phyloP scores from a whole-genome alignment of 2,888 invertebrate species.

The Lysandra coridon region DNA sequence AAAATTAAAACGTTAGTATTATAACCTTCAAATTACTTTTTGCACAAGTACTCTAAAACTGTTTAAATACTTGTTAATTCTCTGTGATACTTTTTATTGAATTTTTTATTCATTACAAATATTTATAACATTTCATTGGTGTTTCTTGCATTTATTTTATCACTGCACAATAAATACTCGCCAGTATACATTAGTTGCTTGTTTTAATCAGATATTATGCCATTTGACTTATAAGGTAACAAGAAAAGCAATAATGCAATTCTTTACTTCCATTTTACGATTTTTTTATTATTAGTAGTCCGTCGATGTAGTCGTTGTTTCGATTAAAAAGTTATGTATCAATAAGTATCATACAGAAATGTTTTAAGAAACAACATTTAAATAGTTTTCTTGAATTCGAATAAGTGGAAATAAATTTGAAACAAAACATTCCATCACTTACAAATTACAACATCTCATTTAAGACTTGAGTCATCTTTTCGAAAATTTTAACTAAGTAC shows the following conservation, averaged over 20 bases:
- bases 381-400: too few species aligned
- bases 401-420: neutral
- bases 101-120: slow-evolving; percentile 15
- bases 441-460: neutral
- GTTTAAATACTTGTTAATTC: slow-evolving; percentile 19
- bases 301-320: neutral
- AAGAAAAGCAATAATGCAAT: neutral
- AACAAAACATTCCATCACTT: neutral
- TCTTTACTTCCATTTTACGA: neutral
- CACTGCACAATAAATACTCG: neutral
- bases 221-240: neutral
- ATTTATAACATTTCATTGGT: slow-evolving; percentile 3
- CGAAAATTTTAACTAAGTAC: too few species aligned
- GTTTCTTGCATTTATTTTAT: slow-evolving; percentile 29
- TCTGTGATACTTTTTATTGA: slow-evolving; percentile 26
- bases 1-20: neutral
- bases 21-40: slow-evolving; percentile 4
- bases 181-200: neutral
- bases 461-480: too few species aligned
- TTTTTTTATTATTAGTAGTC: neutral
- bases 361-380: neutral
- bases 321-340: neutral
- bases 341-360: neutral
- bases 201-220: neutral
- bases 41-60: slow-evolving; percentile 25